phyloP scores from a whole-genome alignment of 1,140 invertebrate genomes.

The Neuroterus valhalla region DNA sequence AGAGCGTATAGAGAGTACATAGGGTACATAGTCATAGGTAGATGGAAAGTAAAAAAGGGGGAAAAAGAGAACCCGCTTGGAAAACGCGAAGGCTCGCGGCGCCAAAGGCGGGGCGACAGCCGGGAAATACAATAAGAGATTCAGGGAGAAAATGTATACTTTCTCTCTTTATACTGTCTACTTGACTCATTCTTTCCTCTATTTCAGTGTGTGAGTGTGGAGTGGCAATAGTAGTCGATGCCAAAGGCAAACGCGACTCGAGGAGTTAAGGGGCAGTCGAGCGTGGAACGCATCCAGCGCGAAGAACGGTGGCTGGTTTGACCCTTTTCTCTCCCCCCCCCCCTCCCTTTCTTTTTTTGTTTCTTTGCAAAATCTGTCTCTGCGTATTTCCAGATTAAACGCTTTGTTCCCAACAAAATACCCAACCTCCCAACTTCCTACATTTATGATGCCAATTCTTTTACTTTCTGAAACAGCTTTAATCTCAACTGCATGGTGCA shows the following conservation, averaged over 20 bases:
- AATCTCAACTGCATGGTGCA: no score
- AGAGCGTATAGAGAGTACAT: slow-evolving; percentile 37
- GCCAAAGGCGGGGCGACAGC: slow-evolving; percentile 51
- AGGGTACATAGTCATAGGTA: not conserved
- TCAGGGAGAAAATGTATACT: slow-evolving; percentile 47
- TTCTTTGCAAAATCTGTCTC: slow-evolving; percentile 38
- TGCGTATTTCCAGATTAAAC: slow-evolving; percentile 37
- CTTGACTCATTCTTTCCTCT: slow-evolving; percentile 26
- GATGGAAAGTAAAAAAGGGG: not conserved
- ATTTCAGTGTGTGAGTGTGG: slow-evolving; percentile 31
- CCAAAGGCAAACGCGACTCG: slow-evolving; percentile 46
- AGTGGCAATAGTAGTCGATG: slow-evolving; percentile 46
- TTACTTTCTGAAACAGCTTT: not conserved
- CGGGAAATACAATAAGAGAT: slow-evolving; percentile 52
- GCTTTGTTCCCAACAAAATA: not conserved
- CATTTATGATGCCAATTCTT: not conserved
- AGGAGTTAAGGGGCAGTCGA: slow-evolving; percentile 47
- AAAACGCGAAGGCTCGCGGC: slow-evolving; percentile 46
- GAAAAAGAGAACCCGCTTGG: slow-evolving; percentile 34
- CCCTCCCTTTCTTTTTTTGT: slow-evolving; percentile 31
- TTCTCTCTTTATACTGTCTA: no score
- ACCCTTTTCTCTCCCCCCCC: slow-evolving; percentile 34
- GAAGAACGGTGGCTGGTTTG: slow-evolving; percentile 43
- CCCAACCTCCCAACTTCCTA: not conserved
- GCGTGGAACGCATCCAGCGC: slow-evolving; percentile 46